Base-by-base conservation (phyloP, 2,888 invertebrate species). In the Meteorus cinctellus region DNA sequence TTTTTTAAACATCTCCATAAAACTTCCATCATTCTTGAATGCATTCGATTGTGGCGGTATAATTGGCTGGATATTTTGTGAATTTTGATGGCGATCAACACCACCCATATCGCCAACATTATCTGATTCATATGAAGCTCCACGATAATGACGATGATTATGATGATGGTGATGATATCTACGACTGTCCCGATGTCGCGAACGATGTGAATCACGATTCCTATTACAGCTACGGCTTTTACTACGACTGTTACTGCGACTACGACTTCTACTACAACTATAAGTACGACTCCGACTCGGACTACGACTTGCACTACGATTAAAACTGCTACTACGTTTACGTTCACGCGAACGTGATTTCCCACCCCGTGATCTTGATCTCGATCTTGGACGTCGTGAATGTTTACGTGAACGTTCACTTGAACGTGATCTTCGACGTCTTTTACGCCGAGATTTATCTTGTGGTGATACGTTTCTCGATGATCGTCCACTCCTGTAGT, bases 1-100 rank as follows among this genome's bases (percentile, higher is more conserved):
- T 88, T 95, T 96, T 89, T 97, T 97, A 85, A 97, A 97, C 93
- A 96, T 95, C 89, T 97, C 97, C 85, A 97, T 91, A 86, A 97
- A 97, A 79, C 96, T 96, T 3, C 97, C 97, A 87, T 97, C 97
- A 88, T 97, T 97, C 86, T 95, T 96, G 85, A 96, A 96, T 0
- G 93, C 93, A 85, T 95, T 94, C 48, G 92, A 90, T 34, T 91
- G 92, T 6, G 84, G 79, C 3, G 83, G 82, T 12, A 79, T 70
- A 3, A 81, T 10, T 4, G 76, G 29, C 19, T 41, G 69, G 5
- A 29, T 48, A 27, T 29, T 31, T 60, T 48, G 45, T 29, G 51
- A n/a, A 8, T 19, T 34, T 10, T 19, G 6, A 36, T 31, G 36
- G n/a, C 48, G 24, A 70, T 59, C 55, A 71, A 10, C 60, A 45